phyloP scores from a whole-genome alignment of 2,888 invertebrate genomes.

The Mantis religiosa region DNA sequence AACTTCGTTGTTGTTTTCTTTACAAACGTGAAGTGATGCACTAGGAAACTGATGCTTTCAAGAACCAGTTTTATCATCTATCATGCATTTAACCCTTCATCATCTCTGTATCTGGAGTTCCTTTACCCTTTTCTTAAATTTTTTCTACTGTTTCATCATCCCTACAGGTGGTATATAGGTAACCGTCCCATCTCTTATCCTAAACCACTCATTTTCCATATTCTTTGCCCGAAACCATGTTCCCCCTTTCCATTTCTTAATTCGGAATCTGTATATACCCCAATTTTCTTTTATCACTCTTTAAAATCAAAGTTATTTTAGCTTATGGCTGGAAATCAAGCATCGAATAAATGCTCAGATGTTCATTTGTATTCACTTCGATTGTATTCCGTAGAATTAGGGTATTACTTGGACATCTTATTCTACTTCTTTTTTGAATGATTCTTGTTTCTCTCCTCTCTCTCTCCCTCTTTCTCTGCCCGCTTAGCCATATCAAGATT shows the following conservation, averaged over 20 bases:
- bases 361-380: background rate
- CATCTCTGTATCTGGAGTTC: background rate
- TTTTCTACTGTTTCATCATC: background rate
- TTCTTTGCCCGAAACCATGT: background rate
- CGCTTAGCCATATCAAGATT: no score
- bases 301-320: background rate
- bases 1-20: no score
- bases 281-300: background rate
- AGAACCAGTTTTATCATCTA: background rate
- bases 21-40: no score
- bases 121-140: background rate
- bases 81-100: background rate
- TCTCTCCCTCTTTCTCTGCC: no score
- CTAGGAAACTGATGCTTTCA: background rate
- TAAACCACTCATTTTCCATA: background rate
- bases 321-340: background rate
- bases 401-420: background rate
- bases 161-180: background rate
- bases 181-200: background rate
- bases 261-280: background rate
- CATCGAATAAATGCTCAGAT: background rate
- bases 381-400: background rate
- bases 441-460: background rate
- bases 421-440: background rate
- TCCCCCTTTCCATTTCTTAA: background rate